phyloP scores from a whole-genome alignment of 2,888 invertebrate species.

The Volucella inanis region DNA sequence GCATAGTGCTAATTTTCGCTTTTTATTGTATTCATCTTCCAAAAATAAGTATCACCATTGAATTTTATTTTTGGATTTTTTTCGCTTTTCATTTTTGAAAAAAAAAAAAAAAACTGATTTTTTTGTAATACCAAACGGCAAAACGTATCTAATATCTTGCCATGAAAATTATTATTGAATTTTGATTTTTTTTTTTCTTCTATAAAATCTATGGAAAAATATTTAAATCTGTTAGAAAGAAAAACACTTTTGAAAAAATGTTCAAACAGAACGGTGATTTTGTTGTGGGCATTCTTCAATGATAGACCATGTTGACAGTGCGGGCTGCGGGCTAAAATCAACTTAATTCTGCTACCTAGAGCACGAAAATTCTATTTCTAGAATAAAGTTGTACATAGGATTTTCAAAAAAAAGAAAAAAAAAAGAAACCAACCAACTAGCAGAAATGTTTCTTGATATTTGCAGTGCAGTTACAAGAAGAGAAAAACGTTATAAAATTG shows the following conservation, averaged over 20 bases:
- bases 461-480: background rate
- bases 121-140: conserved; percentile 50
- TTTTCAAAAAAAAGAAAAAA: conserved; percentile 41
- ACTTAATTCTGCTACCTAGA: conserved; percentile 61
- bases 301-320: conserved; percentile 42
- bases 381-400: conserved; percentile 58
- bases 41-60: conserved; percentile 70
- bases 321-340: conserved; percentile 58
- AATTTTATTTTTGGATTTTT: conserved; percentile 70
- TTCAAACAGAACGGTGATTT: conserved; percentile 39
- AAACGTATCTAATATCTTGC: conserved; percentile 71
- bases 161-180: conserved; percentile 64
- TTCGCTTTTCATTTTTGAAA: conserved; percentile 5
- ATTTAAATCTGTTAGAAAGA: conserved; percentile 29
- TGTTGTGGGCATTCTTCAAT: conserved; percentile 43
- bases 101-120: conserved; percentile 19
- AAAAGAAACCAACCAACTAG: conserved; percentile 2
- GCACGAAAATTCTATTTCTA: conserved; percentile 72
- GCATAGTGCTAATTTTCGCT: conserved; percentile 32
- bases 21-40: conserved; percentile 66
- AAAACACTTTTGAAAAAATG: conserved; percentile 25
- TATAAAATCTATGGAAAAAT: conserved; percentile 65
- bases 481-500: conserved; percentile 63
- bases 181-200: conserved; percentile 16
- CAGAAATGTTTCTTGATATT: conserved; percentile 14